These are phyloP conservation scores for Sebastes matsubarae DNA, from an alignment of 2,797 vertebrate genomes.

Conservation along the genomic window DNA sequence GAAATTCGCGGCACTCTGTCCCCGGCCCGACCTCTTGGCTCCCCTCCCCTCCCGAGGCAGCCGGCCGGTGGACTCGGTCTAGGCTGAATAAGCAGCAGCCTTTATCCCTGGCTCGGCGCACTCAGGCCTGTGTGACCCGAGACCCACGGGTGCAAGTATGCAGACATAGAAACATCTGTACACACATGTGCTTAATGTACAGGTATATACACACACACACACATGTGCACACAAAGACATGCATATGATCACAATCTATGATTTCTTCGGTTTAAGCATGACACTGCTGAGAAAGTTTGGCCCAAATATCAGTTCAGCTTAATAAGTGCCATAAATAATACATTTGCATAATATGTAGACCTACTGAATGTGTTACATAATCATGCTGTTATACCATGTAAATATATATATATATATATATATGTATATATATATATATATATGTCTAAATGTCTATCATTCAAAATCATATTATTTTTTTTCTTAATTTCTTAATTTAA, in stretches of 20 bases:
- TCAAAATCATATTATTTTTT: background rate
- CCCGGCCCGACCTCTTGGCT: conserved; percentile 71
- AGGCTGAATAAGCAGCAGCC: conserved; percentile 45
- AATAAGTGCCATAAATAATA: background rate
- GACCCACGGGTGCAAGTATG: background rate
- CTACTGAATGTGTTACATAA: background rate
- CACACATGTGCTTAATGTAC: conserved; percentile 6
- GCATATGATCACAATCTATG: background rate
- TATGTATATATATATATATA: too few species aligned
- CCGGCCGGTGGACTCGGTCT: conserved; percentile 23
- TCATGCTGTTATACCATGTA: too few species aligned
- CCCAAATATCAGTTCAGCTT: background rate
- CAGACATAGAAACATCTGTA: conserved; percentile 28
- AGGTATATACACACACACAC: background rate
- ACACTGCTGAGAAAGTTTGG: background rate
- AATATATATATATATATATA: too few species aligned
- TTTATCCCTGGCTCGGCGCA: conserved; percentile 26
- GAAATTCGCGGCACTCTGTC: conserved; percentile 70
- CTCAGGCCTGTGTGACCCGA: conserved; percentile 29
- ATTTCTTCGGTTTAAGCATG: background rate
- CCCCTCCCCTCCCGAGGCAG: conserved; percentile 20
- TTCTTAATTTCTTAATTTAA: background rate
- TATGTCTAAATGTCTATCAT: background rate
- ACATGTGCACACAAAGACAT: background rate
- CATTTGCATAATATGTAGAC: background rate